Evolutionary conservation across 2,113 vertebrate genomes (phyloP), one percentile per base, ranked within the genome.

Genomic region (Picathartes gymnocephalus): DNA sequence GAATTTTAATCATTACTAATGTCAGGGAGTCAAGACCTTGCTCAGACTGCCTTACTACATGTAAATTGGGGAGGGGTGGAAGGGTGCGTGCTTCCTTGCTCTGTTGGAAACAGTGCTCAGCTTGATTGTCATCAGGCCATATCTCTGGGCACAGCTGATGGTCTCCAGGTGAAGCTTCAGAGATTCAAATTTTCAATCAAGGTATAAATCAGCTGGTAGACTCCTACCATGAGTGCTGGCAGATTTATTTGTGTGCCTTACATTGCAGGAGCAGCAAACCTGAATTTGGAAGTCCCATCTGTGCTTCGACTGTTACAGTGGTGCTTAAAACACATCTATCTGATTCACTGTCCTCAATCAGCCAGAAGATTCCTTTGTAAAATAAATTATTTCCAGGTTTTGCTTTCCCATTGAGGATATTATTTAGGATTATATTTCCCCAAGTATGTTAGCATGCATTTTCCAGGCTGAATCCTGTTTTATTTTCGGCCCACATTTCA

Each of bases 321-420:
- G 70, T 92, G 68, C 74, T 90, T 85, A 65, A 90, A 90, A 80
- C 23, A 24, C 71, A 94, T 93, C 79, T 77, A 47, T 90, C 93
- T 94, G 61, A 86, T 90, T 76, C 30, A 3, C 58, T 80, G 57
- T 90, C 74, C 85, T 95, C 62, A 61, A 79, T 90, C 74, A 92
- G n/a, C 81, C 71, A 15, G 42, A 70, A 82, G 62, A 62, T 53
- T 96, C 88, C 66, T 96, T 94, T 96, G 85, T 82, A 93, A 92
- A 56, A 56, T 62, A 88, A 94, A 94, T 77, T 5, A 88, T 91
- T 94, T 95, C 94, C 91, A 96, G 72, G 80, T 92, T 97, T 93
- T 3, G 2, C 44, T 93, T 95, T 95, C 90, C 92, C 88, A 70
- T 28, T 77, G 88, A 92, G 88, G 82, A 77, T 92, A 95, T 82